These are phyloP conservation scores for Sebastes dallii DNA, from an alignment of 2,797 vertebrate species.

Conservation along the genomic window DNA sequence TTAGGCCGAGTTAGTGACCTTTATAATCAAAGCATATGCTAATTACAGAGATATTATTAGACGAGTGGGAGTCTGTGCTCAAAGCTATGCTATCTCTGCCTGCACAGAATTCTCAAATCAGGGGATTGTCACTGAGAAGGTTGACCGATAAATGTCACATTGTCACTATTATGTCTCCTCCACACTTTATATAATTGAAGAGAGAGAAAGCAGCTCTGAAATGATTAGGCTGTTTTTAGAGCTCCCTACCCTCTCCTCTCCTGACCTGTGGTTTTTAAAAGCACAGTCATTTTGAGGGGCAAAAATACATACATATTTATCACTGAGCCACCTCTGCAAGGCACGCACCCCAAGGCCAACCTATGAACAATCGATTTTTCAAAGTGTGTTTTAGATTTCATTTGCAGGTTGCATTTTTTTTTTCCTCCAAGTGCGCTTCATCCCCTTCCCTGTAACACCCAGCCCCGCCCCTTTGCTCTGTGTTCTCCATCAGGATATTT, in stretches of 20 bases:
- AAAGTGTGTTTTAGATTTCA: slow-evolving; percentile 59
- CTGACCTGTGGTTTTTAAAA: slow-evolving; percentile 50
- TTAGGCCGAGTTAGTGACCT: slow-evolving; percentile 74
- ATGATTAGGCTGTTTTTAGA: slow-evolving; percentile 31
- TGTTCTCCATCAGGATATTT: slow-evolving; percentile 45
- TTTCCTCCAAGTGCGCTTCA: slow-evolving; percentile 24
- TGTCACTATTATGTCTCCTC: slow-evolving; percentile 39
- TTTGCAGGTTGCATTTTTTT: slow-evolving; percentile 42
- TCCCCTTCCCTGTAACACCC: slow-evolving; percentile 19
- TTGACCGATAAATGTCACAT: slow-evolving; percentile 70
- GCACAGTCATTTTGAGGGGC: slow-evolving; percentile 24
- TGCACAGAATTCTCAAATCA: slow-evolving; percentile 64
- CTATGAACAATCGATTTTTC: slow-evolving; percentile 57
- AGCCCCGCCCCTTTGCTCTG: slow-evolving; percentile 22
- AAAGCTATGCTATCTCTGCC: slow-evolving; percentile 60
- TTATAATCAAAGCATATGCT: slow-evolving; percentile 81
- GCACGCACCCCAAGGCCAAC: slow-evolving; percentile 14
- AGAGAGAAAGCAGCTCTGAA: slow-evolving; percentile 16
- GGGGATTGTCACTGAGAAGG: slow-evolving; percentile 50
- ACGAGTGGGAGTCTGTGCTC: slow-evolving; percentile 57
- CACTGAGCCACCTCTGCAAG: slow-evolving; percentile 41
- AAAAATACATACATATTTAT: slow-evolving; percentile 67
- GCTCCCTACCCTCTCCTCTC: slow-evolving; percentile 1
- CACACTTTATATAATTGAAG: slow-evolving; percentile 21
- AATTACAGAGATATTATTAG: slow-evolving; percentile 77